Conservation (phyloP, 2,113 vertebrate species). For the Lagopus leucura region DNA sequence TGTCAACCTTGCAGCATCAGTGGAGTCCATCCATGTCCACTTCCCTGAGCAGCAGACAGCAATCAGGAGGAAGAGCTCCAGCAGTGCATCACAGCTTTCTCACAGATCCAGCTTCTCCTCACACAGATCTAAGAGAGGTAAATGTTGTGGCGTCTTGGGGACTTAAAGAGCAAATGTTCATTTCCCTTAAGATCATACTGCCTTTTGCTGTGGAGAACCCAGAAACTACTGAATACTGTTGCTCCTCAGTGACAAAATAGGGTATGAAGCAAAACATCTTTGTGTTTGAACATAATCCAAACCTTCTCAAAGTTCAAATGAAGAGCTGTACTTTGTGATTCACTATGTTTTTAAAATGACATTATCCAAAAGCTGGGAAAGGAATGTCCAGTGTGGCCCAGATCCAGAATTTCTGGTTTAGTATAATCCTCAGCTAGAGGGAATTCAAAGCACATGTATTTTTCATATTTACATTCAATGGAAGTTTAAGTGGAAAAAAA, state of each 20-base stretch:
- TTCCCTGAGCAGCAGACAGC: constrained; percentile 84
- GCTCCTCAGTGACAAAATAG: not conserved
- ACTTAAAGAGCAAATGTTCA: not conserved
- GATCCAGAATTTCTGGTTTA: constrained; percentile 26
- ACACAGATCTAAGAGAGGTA: constrained; percentile 90
- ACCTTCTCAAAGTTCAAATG: constrained; percentile 29
- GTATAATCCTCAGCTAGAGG: not conserved
- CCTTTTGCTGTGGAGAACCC: not conserved
- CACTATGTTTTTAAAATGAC: constrained; percentile 3
- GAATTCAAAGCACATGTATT: constrained; percentile 25
- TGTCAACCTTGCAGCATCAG: constrained; percentile 85
- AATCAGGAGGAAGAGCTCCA: constrained; percentile 87
- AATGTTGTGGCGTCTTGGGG: not conserved
- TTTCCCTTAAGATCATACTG: not conserved
- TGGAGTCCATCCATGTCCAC: constrained; percentile 87
- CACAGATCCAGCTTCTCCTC: constrained; percentile 87
- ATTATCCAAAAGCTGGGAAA: constrained; percentile 29
- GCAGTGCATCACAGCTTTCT: constrained; percentile 84
- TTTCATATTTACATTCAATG: not conserved
- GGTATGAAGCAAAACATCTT: not conserved
- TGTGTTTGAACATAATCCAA: constrained; percentile 14
- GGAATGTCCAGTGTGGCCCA: not conserved
- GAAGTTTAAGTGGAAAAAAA: not conserved
- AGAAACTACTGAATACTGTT: not conserved
- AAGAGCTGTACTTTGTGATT: constrained; percentile 32